Percentiles rank a stretch among this genome's conserved stretches.
Conservation (phyloP, 2,797 vertebrate species). For the Oophaga sylvatica region DNA sequence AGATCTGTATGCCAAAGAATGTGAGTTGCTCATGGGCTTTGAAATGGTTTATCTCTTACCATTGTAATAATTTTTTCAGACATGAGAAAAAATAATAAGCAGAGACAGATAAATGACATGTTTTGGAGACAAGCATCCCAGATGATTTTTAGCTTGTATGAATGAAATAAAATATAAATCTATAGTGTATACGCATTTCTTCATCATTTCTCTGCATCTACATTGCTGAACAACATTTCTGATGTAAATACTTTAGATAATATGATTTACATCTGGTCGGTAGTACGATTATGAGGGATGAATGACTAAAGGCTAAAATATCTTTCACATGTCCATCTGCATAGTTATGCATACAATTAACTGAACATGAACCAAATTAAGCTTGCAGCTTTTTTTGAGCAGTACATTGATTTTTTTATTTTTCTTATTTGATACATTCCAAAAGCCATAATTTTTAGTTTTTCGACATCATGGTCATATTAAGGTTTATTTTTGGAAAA, state of each 20-base stretch:
- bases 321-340: neutral
- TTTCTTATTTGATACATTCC: too few species aligned
- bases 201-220: neutral
- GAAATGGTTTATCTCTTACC: slow-evolving; percentile 57
- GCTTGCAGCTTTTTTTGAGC: too few species aligned
- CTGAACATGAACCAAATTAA: neutral
- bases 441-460: too few species aligned
- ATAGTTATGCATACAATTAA: neutral
- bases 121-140: slow-evolving; percentile 32
- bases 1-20: slow-evolving; percentile 57
- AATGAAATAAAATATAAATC: slow-evolving; percentile 10
- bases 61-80: slow-evolving; percentile 48
- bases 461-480: too few species aligned
- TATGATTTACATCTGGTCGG: neutral
- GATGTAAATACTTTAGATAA: neutral
- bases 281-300: neutral
- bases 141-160: neutral
- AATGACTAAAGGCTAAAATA: neutral
- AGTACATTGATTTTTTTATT: too few species aligned
- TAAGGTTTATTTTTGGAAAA: too few species aligned
- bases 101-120: slow-evolving; percentile 56
- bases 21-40: slow-evolving; percentile 50
- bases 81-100: slow-evolving; percentile 42
- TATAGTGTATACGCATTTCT: neutral
- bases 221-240: neutral